Percentiles rank a stretch among this genome's conserved stretches.
Evolutionary conservation across 2,888 invertebrate species (phyloP).

Genomic region (Drosophila austrosaltans): DNA sequence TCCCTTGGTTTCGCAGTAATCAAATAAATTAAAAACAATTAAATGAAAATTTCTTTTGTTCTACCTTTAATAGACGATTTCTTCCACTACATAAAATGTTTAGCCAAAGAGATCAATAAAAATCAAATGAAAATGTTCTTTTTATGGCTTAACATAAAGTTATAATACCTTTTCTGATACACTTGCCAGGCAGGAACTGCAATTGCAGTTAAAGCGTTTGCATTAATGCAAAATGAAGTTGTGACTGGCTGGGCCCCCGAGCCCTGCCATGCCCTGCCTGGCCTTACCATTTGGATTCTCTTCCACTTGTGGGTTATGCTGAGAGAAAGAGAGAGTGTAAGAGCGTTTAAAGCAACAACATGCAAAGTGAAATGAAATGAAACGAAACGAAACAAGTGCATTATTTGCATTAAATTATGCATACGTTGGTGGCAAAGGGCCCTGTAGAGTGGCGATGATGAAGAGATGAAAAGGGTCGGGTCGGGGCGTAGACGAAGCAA

Average conservation of each 20-base stretch:
- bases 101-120: not conserved
- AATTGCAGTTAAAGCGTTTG: conserved; percentile 47
- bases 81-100: not conserved
- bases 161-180: conserved; percentile 30
- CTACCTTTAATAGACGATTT: not conserved
- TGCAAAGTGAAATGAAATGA: conserved; percentile 73
- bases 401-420: conserved; percentile 80
- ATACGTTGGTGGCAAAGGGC: conserved; percentile 59
- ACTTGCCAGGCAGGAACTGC: conserved; percentile 16
- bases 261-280: conserved; percentile 12
- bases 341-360: conserved; percentile 59
- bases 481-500: conserved; percentile 35
- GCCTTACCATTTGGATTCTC: not conserved
- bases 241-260: conserved; percentile 47
- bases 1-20: too few species aligned
- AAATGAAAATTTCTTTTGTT: too few species aligned
- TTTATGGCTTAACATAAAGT: not conserved
- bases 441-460: conserved; percentile 7
- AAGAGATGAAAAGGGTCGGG: not conserved
- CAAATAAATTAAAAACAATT: too few species aligned
- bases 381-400: conserved; percentile 78
- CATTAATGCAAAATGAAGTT: conserved; percentile 71
- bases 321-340: not conserved
- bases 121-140: not conserved
- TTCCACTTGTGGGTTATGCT: not conserved